Conservation (phyloP, 2,888 invertebrate genomes). For the Phrixothrix hirtus region DNA sequence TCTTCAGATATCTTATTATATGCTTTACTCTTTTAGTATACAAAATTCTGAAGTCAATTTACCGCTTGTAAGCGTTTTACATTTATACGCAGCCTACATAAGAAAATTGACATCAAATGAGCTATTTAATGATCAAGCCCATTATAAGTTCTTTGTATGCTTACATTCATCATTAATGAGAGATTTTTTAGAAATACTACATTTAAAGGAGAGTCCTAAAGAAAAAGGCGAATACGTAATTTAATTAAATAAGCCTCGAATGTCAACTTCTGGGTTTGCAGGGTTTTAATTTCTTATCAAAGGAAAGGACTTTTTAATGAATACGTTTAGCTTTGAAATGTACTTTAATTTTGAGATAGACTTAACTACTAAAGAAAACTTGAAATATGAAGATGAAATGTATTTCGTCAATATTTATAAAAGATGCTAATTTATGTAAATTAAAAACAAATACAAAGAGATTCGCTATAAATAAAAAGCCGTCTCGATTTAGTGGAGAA, state of each 20-base stretch:
- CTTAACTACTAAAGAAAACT: conserved; percentile 7
- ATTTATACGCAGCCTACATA: too few species aligned
- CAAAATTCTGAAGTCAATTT: too few species aligned
- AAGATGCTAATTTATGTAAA: conserved; percentile 31
- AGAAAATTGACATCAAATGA: too few species aligned
- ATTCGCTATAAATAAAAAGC: conserved; percentile 22
- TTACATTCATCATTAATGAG: too few species aligned
- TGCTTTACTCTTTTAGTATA: too few species aligned
- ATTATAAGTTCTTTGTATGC: too few species aligned
- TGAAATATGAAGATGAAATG: conserved; percentile 12
- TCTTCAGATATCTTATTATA: too few species aligned
- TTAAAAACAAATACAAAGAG: conserved; percentile 32
- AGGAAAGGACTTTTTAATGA: conserved; percentile 19
- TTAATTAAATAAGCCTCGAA: conserved; percentile 13
- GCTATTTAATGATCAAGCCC: too few species aligned
- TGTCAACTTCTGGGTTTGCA: conserved; percentile 10
- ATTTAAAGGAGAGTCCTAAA: neutral
- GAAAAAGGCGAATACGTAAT: conserved; percentile 5
- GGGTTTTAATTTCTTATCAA: conserved; percentile 19
- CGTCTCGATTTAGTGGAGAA: conserved; percentile 14
- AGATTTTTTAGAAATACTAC: neutral
- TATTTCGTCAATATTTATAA: conserved; percentile 19
- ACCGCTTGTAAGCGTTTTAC: too few species aligned
- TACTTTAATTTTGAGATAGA: conserved; percentile 6
- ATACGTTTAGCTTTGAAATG: conserved; percentile 17